Base-by-base conservation (phyloP, 1,140 invertebrate genomes). In the Idris sp. region DNA sequence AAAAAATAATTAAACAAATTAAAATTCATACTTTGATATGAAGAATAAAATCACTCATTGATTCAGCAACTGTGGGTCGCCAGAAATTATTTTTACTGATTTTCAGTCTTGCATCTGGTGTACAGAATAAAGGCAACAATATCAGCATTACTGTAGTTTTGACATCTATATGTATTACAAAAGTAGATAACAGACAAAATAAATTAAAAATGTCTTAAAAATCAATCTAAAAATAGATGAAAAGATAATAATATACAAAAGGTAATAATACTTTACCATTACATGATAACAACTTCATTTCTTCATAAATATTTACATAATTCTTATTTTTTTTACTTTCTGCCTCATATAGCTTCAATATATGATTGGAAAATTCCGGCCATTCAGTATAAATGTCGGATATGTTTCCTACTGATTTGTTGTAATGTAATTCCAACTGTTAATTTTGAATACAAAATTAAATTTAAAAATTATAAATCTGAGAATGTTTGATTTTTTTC, bases 31-130 rank as follows among this genome's bases (percentile, higher is more conserved):
- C n/a, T n/a, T n/a, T n/a, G n/a, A n/a, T n/a, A n/a, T n/a, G n/a
- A n/a, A n/a, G n/a, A n/a, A n/a, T 53, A 9, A 53, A 53, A 7
- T 25, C 49, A 53, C 15, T 30, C 2, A 26, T 40, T 16, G 35
- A 53, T 40, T 53, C 49, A n/a, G 49, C 8, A 38, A 53, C 18
- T n/a, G 35, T 10, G 15, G 35, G 35, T 19, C 33, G 26, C 49
- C 49, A 53, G 5, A 41, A 14, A 4, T 43, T 30, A 1, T 14
- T 33, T 36, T 62, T 62, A 15, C 41, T 33, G 1, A 30, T n/a
- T 62, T 15, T 40, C 5, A 22, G 1, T 41, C 58, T 40, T 6
- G 44, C 16, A 16, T 49, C 11, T 2, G 58, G 44, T 49, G 44
- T n/a, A 31, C 43, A 61, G 14, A 61, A 9, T 8, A 61, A 31